Conservation (phyloP, 2,797 vertebrate species). For the Danio jaintianensis region DNA sequence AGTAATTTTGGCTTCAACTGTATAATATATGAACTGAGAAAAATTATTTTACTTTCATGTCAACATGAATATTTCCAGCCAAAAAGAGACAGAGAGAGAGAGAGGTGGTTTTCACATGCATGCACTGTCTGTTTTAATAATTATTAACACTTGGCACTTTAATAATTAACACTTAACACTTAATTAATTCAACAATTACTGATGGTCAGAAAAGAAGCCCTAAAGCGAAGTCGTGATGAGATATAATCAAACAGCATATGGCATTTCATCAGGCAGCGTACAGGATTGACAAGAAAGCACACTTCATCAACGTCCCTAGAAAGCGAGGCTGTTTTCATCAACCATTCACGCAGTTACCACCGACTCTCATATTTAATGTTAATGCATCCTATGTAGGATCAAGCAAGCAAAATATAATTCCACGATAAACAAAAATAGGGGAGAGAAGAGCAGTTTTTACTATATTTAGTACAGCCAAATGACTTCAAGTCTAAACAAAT, state of each 20-base stretch:
- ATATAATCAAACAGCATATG: slow-evolving; percentile 39
- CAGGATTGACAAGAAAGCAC: not conserved
- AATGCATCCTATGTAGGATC: not conserved
- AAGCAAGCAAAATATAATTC: not conserved
- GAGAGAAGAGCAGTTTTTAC: not conserved
- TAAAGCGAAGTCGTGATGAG: slow-evolving; percentile 29
- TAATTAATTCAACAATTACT: slow-evolving; percentile 25
- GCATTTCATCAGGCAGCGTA: slow-evolving; percentile 1
- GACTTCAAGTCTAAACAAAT: not conserved
- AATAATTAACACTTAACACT: slow-evolving; percentile 40
- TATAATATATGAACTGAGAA: not conserved
- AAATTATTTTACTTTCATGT: not conserved
- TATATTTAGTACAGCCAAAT: not conserved
- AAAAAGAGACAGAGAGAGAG: not conserved
- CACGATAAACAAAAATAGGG: not conserved
- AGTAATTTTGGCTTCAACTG: too few relatives aligned
- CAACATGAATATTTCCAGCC: not conserved
- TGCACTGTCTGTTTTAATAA: slow-evolving; percentile 21
- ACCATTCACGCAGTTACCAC: slow-evolving; percentile 4
- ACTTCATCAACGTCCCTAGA: not conserved
- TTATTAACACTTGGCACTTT: slow-evolving; percentile 31
- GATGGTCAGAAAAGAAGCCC: slow-evolving; percentile 30
- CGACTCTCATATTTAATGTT: not conserved
- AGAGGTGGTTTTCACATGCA: slow-evolving; percentile 10
- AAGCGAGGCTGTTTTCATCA: not conserved